These are phyloP conservation scores for Diuraphis noxia DNA, from an alignment of 1,140 invertebrate genomes.

Conservation along the genomic window DNA sequence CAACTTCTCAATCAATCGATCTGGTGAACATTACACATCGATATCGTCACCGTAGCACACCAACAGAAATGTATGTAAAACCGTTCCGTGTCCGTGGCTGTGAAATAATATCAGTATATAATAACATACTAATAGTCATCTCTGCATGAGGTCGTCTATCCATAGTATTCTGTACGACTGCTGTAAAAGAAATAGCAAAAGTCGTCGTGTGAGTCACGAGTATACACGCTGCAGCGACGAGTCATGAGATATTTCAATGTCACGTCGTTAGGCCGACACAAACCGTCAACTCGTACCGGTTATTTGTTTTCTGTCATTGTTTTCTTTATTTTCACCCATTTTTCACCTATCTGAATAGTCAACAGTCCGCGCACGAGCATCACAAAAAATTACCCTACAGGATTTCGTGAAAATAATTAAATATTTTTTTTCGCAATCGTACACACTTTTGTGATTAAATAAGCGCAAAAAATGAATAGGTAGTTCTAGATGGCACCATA, in stretches of 20 bases:
- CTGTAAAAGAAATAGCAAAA: background rate
- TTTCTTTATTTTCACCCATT: background rate
- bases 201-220: constrained; percentile 13
- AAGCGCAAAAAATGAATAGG: background rate
- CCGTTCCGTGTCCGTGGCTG: background rate
- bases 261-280: background rate
- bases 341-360: background rate
- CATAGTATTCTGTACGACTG: background rate
- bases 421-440: background rate
- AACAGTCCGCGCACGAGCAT: background rate
- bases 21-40: background rate
- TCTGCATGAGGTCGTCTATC: constrained; percentile 33
- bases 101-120: background rate
- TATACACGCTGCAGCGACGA: background rate
- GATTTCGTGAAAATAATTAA: background rate
- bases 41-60: background rate
- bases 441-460: background rate
- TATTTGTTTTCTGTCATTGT: background rate
- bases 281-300: background rate
- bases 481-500: too few species aligned
- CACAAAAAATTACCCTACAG: background rate
- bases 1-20: background rate
- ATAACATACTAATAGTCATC: background rate
- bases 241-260: constrained; percentile 38
- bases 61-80: background rate